phyloP scores from a whole-genome alignment of 1,140 invertebrate species.

The Pararge aegeria region DNA sequence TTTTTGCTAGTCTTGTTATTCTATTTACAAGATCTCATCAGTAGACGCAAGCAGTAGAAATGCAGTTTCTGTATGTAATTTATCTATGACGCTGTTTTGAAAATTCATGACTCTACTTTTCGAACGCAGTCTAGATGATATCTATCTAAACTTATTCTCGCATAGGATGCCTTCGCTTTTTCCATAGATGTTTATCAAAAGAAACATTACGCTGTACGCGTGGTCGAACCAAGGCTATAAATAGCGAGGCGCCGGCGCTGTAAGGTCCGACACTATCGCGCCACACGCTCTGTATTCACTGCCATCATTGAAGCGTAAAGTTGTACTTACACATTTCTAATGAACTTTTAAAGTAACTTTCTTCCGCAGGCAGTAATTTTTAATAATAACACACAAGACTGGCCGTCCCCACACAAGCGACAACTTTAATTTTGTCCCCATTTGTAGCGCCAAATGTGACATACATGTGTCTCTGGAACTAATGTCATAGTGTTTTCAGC shows the following conservation, averaged over 20 bases:
- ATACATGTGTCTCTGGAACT: too few species aligned
- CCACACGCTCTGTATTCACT: conserved; percentile 26
- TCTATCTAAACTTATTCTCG: conserved; percentile 31
- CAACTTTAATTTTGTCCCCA: too few species aligned
- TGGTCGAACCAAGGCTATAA: conserved; percentile 45
- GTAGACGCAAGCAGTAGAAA: too few species aligned
- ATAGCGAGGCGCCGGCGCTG: conserved; percentile 42
- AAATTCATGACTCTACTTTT: conserved; percentile 27
- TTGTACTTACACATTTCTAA: conserved; percentile 6
- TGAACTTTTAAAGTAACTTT: too few species aligned
- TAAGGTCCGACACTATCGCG: conserved; percentile 32
- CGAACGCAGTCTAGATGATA: conserved; percentile 28
- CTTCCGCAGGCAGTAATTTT: too few species aligned
- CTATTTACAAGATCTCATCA: too few species aligned
- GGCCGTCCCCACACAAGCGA: too few species aligned
- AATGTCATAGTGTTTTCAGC: too few species aligned
- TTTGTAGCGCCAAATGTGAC: too few species aligned
- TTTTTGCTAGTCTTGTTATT: too few species aligned
- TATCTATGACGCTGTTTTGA: conserved; percentile 4
- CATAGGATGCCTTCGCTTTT: conserved; percentile 38
- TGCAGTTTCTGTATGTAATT: too few species aligned
- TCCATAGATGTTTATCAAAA: conserved; percentile 43
- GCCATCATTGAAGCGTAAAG: conserved; percentile 3
- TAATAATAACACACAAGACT: too few species aligned
- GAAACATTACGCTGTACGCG: conserved; percentile 45